Base-by-base conservation (phyloP, 2,113 vertebrate species). In the Charadrius vociferus region DNA sequence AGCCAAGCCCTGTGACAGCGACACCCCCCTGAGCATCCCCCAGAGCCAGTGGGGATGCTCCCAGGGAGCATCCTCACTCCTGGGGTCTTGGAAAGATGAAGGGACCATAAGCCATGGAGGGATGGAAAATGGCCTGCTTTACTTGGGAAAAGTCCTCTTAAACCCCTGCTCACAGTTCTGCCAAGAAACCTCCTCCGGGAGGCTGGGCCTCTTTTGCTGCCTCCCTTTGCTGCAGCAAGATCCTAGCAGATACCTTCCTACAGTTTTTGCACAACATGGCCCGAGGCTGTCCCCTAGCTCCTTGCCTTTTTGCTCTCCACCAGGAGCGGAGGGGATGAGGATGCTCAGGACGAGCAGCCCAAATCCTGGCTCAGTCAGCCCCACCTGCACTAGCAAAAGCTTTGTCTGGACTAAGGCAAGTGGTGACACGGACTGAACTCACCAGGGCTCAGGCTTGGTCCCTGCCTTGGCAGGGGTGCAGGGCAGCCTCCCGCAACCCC, bases 61-160 rank as follows among this genome's bases (percentile, higher is more conserved):
- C 13, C 0, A 0, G 11, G 30, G 2, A 80, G 18, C 7, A 47
- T 50, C n/a, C 49, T 68, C 20, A 13, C 39, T 75, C 56, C 19
- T 43, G 17, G 14, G 7, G 22, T 59, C 78, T 23, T 66, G 26
- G 27, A 66, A 52, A 49, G 49, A 16, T 1, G 2, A 24, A 82
- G 47, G n/a, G 18, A 17, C 27, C 34, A 19, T 49, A 55, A 75
- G 11, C 12, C 56, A 36, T 14, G 7, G 30, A 84, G 21, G 27
- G 30, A 52, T 32, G 4, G 50, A 47, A 88, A 83, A 47, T 3
- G 5, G 22, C 14, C 39, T 20, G 29, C 52, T 83, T 56, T 29
- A 77, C 23, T 41, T 52, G 22, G 26, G 11, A 65, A 41, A 86
- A 47, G 30, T 66, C 55, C 36, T 85, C 24, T 45, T 78, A 55